Conservation (phyloP, 2,113 vertebrate genomes). For the Plectropomus leopardus region DNA sequence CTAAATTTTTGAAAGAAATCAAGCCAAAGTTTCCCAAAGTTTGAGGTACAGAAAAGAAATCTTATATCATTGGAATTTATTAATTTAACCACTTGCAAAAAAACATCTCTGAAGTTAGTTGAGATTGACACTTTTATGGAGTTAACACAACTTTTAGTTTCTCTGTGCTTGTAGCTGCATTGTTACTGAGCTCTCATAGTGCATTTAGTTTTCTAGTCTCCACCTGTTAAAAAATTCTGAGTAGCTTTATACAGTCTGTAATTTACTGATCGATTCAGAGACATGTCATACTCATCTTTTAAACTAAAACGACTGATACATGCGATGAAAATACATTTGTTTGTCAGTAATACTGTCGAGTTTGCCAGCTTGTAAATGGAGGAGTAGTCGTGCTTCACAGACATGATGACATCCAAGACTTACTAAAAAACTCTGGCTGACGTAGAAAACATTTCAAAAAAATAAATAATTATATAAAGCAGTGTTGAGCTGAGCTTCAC, state of each 20-base stretch:
- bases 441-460: slow-evolving; percentile 55
- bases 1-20: no score
- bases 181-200: slow-evolving; percentile 12
- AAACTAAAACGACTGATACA: slow-evolving; percentile 35
- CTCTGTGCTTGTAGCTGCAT: slow-evolving; percentile 43
- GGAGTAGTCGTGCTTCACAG: slow-evolving; percentile 37
- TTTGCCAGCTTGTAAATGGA: slow-evolving; percentile 27
- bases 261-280: slow-evolving; percentile 22
- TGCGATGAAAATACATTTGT: slow-evolving; percentile 31
- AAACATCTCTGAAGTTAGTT: slow-evolving; percentile 5
- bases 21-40: no score
- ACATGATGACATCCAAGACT: slow-evolving; percentile 33
- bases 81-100: slow-evolving; percentile 1
- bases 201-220: slow-evolving; percentile 1
- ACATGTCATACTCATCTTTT: slow-evolving; percentile 11
- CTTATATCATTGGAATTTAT: background rate
- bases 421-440: slow-evolving; percentile 44
- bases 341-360: slow-evolving; percentile 60
- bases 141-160: slow-evolving; percentile 9
- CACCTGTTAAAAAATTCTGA: background rate
- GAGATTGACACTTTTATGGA: background rate
- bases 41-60: background rate
- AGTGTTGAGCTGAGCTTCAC: slow-evolving; percentile 12
- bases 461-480: slow-evolving; percentile 58
- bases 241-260: slow-evolving; percentile 22